Conservation (phyloP, 2,797 vertebrate genomes). For the Gobionotothen gibberifrons region DNA sequence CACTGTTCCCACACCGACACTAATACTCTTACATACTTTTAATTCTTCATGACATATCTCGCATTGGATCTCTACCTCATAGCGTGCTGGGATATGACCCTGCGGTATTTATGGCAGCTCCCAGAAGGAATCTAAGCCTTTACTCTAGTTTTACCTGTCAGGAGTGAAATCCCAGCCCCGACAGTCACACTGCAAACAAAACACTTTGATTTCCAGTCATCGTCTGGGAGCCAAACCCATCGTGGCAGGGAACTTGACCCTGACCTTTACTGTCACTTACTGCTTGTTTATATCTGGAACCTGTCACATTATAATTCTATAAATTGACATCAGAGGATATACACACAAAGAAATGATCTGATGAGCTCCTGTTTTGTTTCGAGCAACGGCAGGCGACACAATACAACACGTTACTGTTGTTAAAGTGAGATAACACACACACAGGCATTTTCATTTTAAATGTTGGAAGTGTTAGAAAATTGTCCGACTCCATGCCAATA, state of each 20-base stretch:
- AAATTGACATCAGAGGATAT: slow-evolving; percentile 8
- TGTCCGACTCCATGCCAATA: too few species aligned
- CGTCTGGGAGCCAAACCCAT: slow-evolving; percentile 42
- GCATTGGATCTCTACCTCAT: neutral
- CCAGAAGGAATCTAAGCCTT: slow-evolving; percentile 46
- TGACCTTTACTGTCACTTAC: neutral
- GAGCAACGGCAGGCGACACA: neutral
- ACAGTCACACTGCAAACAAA: slow-evolving; percentile 47
- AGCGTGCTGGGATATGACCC: slow-evolving; percentile 2
- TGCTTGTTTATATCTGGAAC: slow-evolving; percentile 6
- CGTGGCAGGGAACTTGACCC: slow-evolving; percentile 40
- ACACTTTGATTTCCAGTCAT: slow-evolving; percentile 17
- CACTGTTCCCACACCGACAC: neutral
- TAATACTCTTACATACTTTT: neutral
- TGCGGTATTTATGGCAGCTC: slow-evolving; percentile 54
- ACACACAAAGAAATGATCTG: neutral
- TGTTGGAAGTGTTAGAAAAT: too few species aligned
- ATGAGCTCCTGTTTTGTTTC: slow-evolving; percentile 3
- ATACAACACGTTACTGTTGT: neutral
- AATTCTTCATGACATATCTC: slow-evolving; percentile 17
- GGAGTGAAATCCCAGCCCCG: slow-evolving; percentile 34
- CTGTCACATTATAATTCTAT: neutral
- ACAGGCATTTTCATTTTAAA: neutral
- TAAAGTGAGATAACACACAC: slow-evolving; percentile 6
- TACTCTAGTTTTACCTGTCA: slow-evolving; percentile 60